Evolutionary conservation across 2,797 vertebrate species (phyloP).

Genomic region (Capromys pilorides): DNA sequence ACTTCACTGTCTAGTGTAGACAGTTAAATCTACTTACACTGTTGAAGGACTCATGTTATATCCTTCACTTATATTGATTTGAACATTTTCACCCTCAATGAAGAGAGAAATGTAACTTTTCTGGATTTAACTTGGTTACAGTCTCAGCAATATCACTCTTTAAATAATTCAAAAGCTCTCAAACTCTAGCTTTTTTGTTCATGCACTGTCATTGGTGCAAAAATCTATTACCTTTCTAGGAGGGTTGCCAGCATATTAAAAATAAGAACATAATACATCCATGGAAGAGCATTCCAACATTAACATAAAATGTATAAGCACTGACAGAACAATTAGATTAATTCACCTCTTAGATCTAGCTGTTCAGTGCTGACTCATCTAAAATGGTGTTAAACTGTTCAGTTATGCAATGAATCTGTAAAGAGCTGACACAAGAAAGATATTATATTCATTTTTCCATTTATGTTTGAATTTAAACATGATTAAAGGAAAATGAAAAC

Average conservation of each 20-base stretch:
- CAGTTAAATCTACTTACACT: not conserved
- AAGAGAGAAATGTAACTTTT: slow-evolving; percentile 39
- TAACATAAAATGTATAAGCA: slow-evolving; percentile 68
- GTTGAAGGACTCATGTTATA: not conserved
- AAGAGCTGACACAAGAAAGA: slow-evolving; percentile 60
- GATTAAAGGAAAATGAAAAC: slow-evolving; percentile 60
- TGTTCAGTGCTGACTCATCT: slow-evolving; percentile 66
- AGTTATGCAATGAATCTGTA: slow-evolving; percentile 52
- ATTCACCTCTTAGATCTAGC: slow-evolving; percentile 65
- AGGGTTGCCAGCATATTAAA: slow-evolving; percentile 66
- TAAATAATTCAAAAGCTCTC: slow-evolving; percentile 51
- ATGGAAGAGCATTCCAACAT: slow-evolving; percentile 60
- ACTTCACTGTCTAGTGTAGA: not conserved
- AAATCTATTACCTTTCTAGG: slow-evolving; percentile 14
- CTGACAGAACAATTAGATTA: slow-evolving; percentile 67
- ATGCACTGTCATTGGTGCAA: slow-evolving; percentile 52
- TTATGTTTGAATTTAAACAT: slow-evolving; percentile 71
- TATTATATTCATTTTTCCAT: slow-evolving; percentile 72
- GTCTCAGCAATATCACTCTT: slow-evolving; percentile 12
- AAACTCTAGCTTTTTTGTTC: slow-evolving; percentile 19
- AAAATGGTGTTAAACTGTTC: slow-evolving; percentile 25
- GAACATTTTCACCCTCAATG: not conserved
- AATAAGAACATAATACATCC: slow-evolving; percentile 38
- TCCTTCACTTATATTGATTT: not conserved
- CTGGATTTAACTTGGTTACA: slow-evolving; percentile 4